A percentile compares a stretch with the other conserved stretches of the same genome.
phyloP scores from a whole-genome alignment of 2,797 vertebrate genomes.

The Lithobates pipiens region DNA sequence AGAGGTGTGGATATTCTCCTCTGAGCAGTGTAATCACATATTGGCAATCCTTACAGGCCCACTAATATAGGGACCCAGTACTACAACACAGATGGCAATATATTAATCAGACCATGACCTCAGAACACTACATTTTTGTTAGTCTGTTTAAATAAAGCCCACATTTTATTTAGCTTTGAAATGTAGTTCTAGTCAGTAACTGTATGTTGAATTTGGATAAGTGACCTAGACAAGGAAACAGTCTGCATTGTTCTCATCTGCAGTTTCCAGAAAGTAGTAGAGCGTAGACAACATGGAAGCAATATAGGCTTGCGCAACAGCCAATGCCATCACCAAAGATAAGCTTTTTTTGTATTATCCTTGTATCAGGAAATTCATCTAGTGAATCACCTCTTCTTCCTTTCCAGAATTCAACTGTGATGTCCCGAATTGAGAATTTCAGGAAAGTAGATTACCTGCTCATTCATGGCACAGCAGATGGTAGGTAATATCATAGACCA shows the following conservation, averaged over 20 bases:
- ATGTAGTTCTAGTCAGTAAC: background rate
- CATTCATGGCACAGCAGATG: conserved; percentile 87
- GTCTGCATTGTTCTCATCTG: background rate
- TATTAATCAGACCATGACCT: conserved; percentile 51
- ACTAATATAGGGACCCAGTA: no score
- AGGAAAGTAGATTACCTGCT: conserved; percentile 84
- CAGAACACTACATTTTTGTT: background rate
- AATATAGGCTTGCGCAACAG: conserved; percentile 46
- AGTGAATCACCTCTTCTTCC: conserved; percentile 74
- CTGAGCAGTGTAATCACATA: no score
- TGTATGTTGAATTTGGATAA: background rate
- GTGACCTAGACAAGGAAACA: conserved; percentile 3
- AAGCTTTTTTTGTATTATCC: conserved; percentile 67
- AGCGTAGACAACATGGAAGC: background rate
- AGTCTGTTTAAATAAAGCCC: background rate
- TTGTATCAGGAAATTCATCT: conserved; percentile 69
- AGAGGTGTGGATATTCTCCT: no score
- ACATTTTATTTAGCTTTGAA: background rate
- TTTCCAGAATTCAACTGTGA: conserved; percentile 85
- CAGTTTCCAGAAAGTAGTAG: conserved; percentile 10
- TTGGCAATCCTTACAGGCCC: no score
- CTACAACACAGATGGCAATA: no score
- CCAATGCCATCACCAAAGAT: conserved; percentile 48
- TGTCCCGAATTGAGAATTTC: conserved; percentile 84
- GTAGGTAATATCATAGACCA: conserved; percentile 80